phyloP scores from a whole-genome alignment of 2,797 vertebrate species.

The Melopsittacus undulatus region DNA sequence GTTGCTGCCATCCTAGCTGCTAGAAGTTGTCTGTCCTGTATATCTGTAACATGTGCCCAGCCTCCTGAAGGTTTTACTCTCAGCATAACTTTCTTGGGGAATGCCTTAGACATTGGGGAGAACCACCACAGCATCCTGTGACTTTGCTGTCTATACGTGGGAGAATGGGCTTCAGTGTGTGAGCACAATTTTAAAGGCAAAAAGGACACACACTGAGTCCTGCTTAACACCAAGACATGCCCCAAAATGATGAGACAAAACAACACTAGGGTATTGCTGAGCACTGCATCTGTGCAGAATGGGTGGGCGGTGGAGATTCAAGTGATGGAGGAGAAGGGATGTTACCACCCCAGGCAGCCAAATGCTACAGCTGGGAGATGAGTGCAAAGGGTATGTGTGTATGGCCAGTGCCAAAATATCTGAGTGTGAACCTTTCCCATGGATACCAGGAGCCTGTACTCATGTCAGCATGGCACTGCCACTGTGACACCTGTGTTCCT shows the following conservation, averaged over 20 bases:
- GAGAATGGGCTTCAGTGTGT: rapidly evolving
- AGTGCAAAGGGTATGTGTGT: neutral
- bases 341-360: neutral
- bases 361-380: neutral
- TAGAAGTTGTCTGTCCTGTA: neutral
- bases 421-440: neutral
- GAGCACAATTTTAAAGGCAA: neutral
- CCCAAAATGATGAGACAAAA: neutral
- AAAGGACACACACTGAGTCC: neutral
- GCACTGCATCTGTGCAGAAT: neutral
- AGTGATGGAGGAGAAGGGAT: neutral
- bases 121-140: neutral
- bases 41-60: neutral
- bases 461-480: rapidly evolving
- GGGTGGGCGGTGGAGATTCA: neutral
- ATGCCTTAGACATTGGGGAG: neutral
- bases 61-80: neutral
- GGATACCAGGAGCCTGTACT: neutral
- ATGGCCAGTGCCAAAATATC: neutral
- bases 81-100: neutral
- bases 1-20: neutral
- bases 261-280: neutral
- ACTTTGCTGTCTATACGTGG: neutral
- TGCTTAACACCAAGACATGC: neutral
- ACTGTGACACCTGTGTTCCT: neutral